Evolutionary conservation across 2,797 vertebrate genomes (phyloP).

Genomic region (Tarsius wallacei): DNA sequence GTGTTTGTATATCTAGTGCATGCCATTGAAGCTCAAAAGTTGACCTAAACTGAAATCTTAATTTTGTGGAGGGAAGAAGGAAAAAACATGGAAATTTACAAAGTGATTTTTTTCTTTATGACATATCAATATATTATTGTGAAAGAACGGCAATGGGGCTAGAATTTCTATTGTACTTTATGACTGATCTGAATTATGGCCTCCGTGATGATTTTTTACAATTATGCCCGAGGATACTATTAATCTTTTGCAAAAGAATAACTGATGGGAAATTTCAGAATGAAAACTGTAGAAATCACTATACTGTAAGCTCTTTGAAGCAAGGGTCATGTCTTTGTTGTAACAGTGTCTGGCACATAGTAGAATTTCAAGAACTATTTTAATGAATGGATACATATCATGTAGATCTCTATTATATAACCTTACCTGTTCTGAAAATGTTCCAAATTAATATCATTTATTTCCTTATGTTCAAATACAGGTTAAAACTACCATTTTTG

Average conservation of each 20-base stretch:
- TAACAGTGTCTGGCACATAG: not conserved
- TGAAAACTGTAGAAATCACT: constrained; percentile 11
- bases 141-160: not conserved
- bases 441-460: not conserved
- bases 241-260: not conserved
- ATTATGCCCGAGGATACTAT: not conserved
- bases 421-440: not conserved
- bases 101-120: constrained; percentile 1
- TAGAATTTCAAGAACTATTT: constrained; percentile 21
- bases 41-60: constrained; percentile 20
- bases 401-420: not conserved
- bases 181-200: not conserved
- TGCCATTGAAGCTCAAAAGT: not conserved
- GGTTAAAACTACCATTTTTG: constrained; percentile 18
- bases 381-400: not conserved
- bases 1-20: not conserved
- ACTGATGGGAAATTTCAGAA: constrained; percentile 7
- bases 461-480: not conserved
- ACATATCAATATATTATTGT: constrained; percentile 38
- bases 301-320: not conserved
- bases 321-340: not conserved
- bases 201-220: not conserved
- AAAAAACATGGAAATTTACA: constrained; percentile 3
- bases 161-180: constrained; percentile 26
- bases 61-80: not conserved